Percentiles rank a stretch among this genome's conserved stretches.
phyloP scores from a whole-genome alignment of 2,888 invertebrate genomes.

The Bibio marci region DNA sequence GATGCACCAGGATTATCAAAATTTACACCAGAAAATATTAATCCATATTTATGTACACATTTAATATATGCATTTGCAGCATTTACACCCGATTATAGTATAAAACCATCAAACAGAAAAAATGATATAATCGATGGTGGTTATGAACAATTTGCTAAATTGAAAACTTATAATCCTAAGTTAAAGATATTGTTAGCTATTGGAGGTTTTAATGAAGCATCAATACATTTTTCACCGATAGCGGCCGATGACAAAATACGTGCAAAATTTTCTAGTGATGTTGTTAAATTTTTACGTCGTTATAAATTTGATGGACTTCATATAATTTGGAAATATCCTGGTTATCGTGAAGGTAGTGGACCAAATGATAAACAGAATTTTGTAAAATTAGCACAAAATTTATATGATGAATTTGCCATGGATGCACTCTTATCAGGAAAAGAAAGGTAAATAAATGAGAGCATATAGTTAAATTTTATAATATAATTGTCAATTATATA shows the following conservation, averaged over 20 bases:
- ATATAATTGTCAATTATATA: conserved; percentile 1
- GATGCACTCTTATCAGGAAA: conserved; percentile 73
- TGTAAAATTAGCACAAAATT: conserved; percentile 71
- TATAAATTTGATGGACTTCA: conserved; percentile 89
- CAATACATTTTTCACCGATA: conserved; percentile 70
- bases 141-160: conserved; percentile 81
- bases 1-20: conserved; percentile 80
- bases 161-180: conserved; percentile 84
- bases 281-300: conserved; percentile 70
- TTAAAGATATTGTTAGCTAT: conserved; percentile 80
- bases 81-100: conserved; percentile 75
- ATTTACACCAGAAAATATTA: conserved; percentile 85
- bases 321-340: conserved; percentile 62
- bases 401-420: conserved; percentile 74
- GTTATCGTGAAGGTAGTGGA: conserved; percentile 42
- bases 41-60: conserved; percentile 87
- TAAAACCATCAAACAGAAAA: conserved; percentile 87
- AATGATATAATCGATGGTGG: conserved; percentile 94
- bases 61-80: conserved; percentile 86
- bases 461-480: neutral
- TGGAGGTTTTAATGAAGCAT: conserved; percentile 89
- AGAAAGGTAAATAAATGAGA: conserved; percentile 34
- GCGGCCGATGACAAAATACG: conserved; percentile 62
- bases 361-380: conserved; percentile 75
- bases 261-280: conserved; percentile 66